These are phyloP conservation scores for Baronia brevicornis DNA, from an alignment of 2,888 invertebrate genomes.

Conservation along the genomic window DNA sequence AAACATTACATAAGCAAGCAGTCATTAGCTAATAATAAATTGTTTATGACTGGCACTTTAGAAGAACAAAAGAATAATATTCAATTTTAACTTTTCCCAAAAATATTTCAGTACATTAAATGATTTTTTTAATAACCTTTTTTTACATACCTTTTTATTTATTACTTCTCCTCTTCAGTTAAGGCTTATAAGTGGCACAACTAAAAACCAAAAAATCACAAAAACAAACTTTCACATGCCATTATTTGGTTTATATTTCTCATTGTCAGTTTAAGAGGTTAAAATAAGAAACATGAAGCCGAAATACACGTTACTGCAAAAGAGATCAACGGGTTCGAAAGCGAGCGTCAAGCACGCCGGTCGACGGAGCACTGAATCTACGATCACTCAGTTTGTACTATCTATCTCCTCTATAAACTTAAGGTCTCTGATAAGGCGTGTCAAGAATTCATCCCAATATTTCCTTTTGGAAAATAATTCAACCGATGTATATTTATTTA, in stretches of 20 bases:
- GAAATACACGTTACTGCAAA: conserved; percentile 24
- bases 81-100: too few species aligned
- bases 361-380: conserved; percentile 45
- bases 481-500: too few species aligned
- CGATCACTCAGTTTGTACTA: conserved; percentile 29
- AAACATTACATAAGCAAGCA: too few species aligned
- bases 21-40: too few species aligned
- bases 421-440: conserved; percentile 60
- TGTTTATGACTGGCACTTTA: too few species aligned
- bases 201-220: conserved; percentile 10
- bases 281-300: conserved; percentile 3
- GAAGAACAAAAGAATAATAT: too few species aligned
- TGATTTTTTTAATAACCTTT: conserved; percentile 9
- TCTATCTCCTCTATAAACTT: conserved; percentile 59
- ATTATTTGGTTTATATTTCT: not conserved
- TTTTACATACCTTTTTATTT: conserved; percentile 10
- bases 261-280: conserved; percentile 2
- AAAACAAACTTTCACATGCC: conserved; percentile 20
- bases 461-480: conserved; percentile 19
- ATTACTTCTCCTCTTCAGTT: not conserved
- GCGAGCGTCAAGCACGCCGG: conserved; percentile 48
- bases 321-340: conserved; percentile 42
- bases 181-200: conserved; percentile 15
- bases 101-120: too few species aligned
- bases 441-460: conserved; percentile 42